Evolutionary conservation across 2,797 vertebrate species (phyloP), one percentile per base, ranked within the genome.

Genomic region (Serranus cabrilla): DNA sequence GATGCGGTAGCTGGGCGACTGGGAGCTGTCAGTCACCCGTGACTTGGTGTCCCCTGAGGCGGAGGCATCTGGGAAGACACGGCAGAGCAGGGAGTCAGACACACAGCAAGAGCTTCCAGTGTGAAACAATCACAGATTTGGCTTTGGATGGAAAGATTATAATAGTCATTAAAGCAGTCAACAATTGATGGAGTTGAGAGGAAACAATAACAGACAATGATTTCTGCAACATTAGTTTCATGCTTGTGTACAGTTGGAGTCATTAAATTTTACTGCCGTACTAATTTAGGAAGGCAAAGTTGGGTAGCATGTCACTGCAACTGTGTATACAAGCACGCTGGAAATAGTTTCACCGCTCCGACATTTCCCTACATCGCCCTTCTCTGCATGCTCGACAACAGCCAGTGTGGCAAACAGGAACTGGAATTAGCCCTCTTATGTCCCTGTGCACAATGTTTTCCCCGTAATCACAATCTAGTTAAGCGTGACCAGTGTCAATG

Each of bases 1-100:
- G 89, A 96, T 90, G 90, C 96, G 95, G 93, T 96, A 98, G 92
- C 96, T 94, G 87, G 96, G 96, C 85, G 95, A 95, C 89, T 96
- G 97, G 81, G 94, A 91, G 86, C 94, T 81, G 87, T 98, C 97
- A 84, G 97, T 96, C 90, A 94, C 90, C 88, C 95, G 95, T 78
- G 95, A 92, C 89, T 97, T 98, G 88, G 89, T 92, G 84, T 96
- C 93, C 87, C 94, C 92, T 25, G 88, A 89, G 83, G 93, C 87
- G n/a, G 96, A 92, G 89, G 94, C 95, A 96, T 98, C 97, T 98
- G 95, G 91, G 79, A 61, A 87, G 63, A 87, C 50, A 81, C 16
- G 83, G 66, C 21, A 74, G 70, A 84, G 71, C 23, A 57, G 43
- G 59, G 40, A 70, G 61, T 77, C 79, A 87, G 67, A 81, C 43